Evolutionary conservation across 2,113 vertebrate genomes (phyloP).

Genomic region (Sinocyclocheilus rhinocerous): DNA sequence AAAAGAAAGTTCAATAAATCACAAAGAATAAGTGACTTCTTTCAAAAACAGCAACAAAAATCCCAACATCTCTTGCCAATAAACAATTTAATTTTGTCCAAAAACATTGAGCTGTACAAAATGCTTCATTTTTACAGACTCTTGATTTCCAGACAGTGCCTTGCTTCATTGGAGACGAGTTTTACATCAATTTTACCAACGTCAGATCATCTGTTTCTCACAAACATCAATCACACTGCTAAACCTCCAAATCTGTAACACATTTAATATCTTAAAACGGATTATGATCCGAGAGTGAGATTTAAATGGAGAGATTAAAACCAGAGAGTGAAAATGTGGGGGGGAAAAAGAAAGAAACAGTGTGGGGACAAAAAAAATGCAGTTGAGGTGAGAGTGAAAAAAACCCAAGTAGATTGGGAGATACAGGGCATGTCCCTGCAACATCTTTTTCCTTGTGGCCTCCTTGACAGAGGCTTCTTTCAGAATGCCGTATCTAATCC

Average conservation of each 20-base stretch:
- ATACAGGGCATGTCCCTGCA: slow-evolving; percentile 49
- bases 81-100: not conserved
- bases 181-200: slow-evolving; percentile 22
- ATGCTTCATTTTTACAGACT: not conserved
- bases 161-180: not conserved
- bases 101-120: not conserved
- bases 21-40: not conserved
- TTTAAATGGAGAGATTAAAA: slow-evolving; percentile 31
- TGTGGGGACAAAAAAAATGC: not conserved
- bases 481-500: slow-evolving; percentile 45
- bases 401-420: slow-evolving; percentile 1
- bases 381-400: slow-evolving; percentile 17
- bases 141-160: slow-evolving; percentile 4
- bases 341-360: slow-evolving; percentile 1
- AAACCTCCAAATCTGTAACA: slow-evolving; percentile 49
- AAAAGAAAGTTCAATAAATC: not conserved
- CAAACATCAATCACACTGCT: slow-evolving; percentile 40
- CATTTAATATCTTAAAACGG: slow-evolving; percentile 49
- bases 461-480: not conserved
- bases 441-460: slow-evolving; percentile 22
- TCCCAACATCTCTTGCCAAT: not conserved
- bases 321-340: not conserved
- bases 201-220: slow-evolving; percentile 51
- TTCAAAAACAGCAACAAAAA: not conserved
- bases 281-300: slow-evolving; percentile 47